Evolutionary conservation across 2,888 invertebrate species (phyloP), one percentile per base, ranked within the genome.

Genomic region (Pyralis farinalis): DNA sequence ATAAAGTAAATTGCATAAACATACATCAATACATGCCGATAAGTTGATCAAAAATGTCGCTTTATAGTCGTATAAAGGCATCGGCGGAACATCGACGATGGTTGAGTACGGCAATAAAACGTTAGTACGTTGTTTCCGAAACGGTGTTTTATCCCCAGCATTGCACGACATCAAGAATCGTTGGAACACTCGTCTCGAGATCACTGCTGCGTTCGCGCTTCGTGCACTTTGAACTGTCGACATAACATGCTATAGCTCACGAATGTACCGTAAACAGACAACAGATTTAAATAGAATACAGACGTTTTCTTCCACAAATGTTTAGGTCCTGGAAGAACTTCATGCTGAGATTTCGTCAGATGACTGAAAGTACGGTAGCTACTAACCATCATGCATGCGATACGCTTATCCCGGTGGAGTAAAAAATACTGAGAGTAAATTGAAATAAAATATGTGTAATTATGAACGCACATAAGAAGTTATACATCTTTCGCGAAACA

Each of bases 121-220:
- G 55, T 54, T 58, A 57, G 42, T 46, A 42, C 44, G 47, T 46
- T 54, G 54, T 55, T 42, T 42, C 55, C 56, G 52, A 47, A 51
- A 56, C 55, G 42, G 49, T 49, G 54, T 49, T 63, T 63, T 63
- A 57, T 58, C 50, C 16, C 4, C 52, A 46, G 9, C 28, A 49
- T 59, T 47, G 57, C 59, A 55, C 43, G 53, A 53, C 52, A 54
- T 65, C 58, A 68, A 64, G 59, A 62, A 65, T 58, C 59, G 58
- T 69, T 62, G 58, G 50, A 58, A 59, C 58, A 55, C 68, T 70
- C 55, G 54, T 55, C 53, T 42, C 49, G 53, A 58, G 67, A 67
- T 68, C 62, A n/a, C n/a, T n/a, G 55, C 51, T 53, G 55, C 58
- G 62, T 62, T 67, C 60, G 65, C 59, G 61, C 59, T 52, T 55